Evolutionary conservation across 2,888 invertebrate genomes (phyloP).

Genomic region (Hirtodrosophila alboralis): DNA sequence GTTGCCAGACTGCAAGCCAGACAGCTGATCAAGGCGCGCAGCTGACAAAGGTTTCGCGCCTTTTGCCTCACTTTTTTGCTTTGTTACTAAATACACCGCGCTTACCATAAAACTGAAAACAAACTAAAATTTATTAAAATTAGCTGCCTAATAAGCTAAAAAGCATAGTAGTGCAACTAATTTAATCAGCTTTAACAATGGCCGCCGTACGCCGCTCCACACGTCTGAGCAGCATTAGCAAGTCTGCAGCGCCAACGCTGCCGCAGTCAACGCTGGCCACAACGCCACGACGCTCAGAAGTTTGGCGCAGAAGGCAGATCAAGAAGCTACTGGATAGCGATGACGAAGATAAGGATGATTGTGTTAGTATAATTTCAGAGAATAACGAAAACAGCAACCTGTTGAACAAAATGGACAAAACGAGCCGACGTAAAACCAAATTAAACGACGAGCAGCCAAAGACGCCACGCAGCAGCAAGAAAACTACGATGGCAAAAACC

Average conservation of each 20-base stretch:
- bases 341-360: slow-evolving; percentile 68
- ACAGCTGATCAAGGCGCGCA: slow-evolving; percentile 54
- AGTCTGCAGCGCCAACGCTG: slow-evolving; percentile 47
- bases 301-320: slow-evolving; percentile 74
- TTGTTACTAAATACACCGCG: slow-evolving; percentile 15
- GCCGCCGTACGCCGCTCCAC: slow-evolving; percentile 81
- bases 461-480: slow-evolving; percentile 76
- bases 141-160: slow-evolving; percentile 9
- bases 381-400: slow-evolving; percentile 79
- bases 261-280: slow-evolving; percentile 47
- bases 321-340: slow-evolving; percentile 44
- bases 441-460: slow-evolving; percentile 43
- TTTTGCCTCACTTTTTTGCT: slow-evolving; percentile 35
- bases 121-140: background rate
- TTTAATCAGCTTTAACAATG: slow-evolving; percentile 60
- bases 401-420: slow-evolving; percentile 73
- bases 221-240: slow-evolving; percentile 78
- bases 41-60: slow-evolving; percentile 58
- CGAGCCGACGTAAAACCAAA: slow-evolving; percentile 34
- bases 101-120: background rate
- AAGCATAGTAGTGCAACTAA: slow-evolving; percentile 18
- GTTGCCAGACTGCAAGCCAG: slow-evolving; percentile 54
- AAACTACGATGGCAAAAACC: slow-evolving; percentile 36
- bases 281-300: slow-evolving; percentile 56
- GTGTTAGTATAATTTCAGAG: slow-evolving; percentile 62